Base-by-base conservation (phyloP, 2,113 vertebrate genomes). In the Megaleporinus macrocephalus region DNA sequence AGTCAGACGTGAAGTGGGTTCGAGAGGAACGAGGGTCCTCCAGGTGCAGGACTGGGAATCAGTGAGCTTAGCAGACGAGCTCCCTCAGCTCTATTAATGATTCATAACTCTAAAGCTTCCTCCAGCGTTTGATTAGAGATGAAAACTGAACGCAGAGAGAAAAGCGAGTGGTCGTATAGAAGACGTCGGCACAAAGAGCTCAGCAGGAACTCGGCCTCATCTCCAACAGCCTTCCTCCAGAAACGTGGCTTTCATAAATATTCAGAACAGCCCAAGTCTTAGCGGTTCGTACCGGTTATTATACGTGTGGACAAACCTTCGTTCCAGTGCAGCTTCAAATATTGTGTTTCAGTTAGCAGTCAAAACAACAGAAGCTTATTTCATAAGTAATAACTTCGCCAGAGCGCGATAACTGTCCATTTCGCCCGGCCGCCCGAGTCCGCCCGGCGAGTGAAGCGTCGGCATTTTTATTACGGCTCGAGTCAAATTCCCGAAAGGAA, bases 401-500 rank as follows among this genome's bases (percentile, higher is more conserved):
- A n/a, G 33, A 44, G 69, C 49, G 36, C 26, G n/a, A 44, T 66
- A 53, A 22, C 24, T n/a, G 24, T 61, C 68, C 30, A 12, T 24
- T 22, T 29, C 22, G 0, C 36, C 57, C 33, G 1, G 29, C 22
- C 12, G 10, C 18, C 44, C 10, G 3, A 44, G 36, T 41, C 11
- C 2, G 29, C 76, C 66, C 24, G 29, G 29, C 44, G 24, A 44
- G 51, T 73, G 71, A 85, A 65, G 63, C 10, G 68, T 68, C 36
- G 1, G 20, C 26, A 33, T 16, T 72, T 71, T 79, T 82, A 49
- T 79, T 61, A 33, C 18, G 49, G 20, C 5, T 29, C 13, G 18
- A 85, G 70, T 82, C 30, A 65, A 71, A 76, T 22, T 76, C 72
- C 76, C 76, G 13, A 76, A 79, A 76, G 76, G 55, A 70, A 70